Base-by-base conservation (phyloP, 2,797 vertebrate species). In the Masticophis lateralis region DNA sequence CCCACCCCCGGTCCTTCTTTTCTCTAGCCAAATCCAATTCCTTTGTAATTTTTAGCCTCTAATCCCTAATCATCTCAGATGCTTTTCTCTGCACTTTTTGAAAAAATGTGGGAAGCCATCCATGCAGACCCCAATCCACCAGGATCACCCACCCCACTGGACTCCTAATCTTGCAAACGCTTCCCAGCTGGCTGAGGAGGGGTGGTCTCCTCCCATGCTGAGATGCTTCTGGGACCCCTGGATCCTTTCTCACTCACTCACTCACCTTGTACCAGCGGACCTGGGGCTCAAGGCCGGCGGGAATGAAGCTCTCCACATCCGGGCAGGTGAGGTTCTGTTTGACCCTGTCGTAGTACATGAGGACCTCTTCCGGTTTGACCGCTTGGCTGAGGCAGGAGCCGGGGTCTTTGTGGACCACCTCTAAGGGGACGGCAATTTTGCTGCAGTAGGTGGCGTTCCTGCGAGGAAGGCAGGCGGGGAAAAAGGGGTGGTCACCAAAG, bases 381-480 rank as follows among this genome's bases (percentile, higher is more conserved):
- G 94, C 93, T 56, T 93, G 97, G 92, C 96, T 98, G 94, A 98
- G 97, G 95, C 98, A 98, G 32, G 66, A 97, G 4, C 95, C 22
- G 11, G 59, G 51, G 93, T 94, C 97, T 93, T 98, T 97, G 0
- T 97, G 96, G 92, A 98, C 66, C 83, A 99, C 99, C 89, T 98
- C 98, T 93, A 99, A 96, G 0, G 97, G 97, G 96, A 99, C 98
- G 0, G 98, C 97, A 22, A 98, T 98, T 97, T 98, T 98, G 92
- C 97, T 98, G 97, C 99, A 99, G 37, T 98, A 98, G 0, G 98
- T 98, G 90, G 97, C 98, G 94, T 99, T 99, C 43, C 99, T 99
- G 94, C 16, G 92, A 55, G 96, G 2, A 20, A 96, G 79, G 86
- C 6, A 69, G 9, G 60, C 25, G 25, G 43, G 20, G 0, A 10